Conservation (phyloP, 2,888 invertebrate species). For the Campoplex nolae region DNA sequence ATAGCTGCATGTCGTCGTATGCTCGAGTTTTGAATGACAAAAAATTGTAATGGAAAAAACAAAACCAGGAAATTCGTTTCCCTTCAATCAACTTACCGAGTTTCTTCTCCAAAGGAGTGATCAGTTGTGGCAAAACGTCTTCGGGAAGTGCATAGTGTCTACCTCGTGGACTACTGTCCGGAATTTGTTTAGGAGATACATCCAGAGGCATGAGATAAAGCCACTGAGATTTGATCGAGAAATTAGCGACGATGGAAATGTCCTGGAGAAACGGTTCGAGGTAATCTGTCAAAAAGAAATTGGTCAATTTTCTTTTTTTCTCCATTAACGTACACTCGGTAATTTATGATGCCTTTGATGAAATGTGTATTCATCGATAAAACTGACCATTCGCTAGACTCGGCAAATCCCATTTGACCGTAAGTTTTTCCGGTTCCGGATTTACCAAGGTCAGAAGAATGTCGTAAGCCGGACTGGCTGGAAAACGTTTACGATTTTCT, state of each 20-base stretch:
- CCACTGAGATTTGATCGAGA: slow-evolving; percentile 95
- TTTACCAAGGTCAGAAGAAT: slow-evolving; percentile 93
- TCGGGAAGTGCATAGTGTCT: slow-evolving; percentile 89
- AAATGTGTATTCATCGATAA: not conserved
- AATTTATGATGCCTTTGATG: not conserved
- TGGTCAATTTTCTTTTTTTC: not conserved
- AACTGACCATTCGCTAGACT: slow-evolving; percentile 88
- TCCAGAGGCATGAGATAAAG: slow-evolving; percentile 93
- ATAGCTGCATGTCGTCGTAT: no score
- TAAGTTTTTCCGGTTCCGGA: slow-evolving; percentile 91
- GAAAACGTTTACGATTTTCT: slow-evolving; percentile 85
- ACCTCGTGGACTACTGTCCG: slow-evolving; percentile 84
- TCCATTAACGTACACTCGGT: not conserved
- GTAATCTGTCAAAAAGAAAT: slow-evolving; percentile 87
- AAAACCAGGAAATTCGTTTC: no score
- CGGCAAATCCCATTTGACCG: slow-evolving; percentile 89
- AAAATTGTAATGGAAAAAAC: not conserved
- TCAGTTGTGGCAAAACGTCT: slow-evolving; percentile 91
- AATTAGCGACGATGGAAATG: slow-evolving; percentile 90
- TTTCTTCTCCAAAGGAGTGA: slow-evolving; percentile 95
- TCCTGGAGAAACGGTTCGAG: slow-evolving; percentile 91
- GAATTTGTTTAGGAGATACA: slow-evolving; percentile 89
- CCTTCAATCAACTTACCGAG: slow-evolving; percentile 84
- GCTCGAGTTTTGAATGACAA: not conserved
- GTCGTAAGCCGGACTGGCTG: slow-evolving; percentile 89